Evolutionary conservation across 2,113 vertebrate genomes (phyloP), one percentile per base, ranked within the genome.

Genomic region (Neodon shergylaensis): DNA sequence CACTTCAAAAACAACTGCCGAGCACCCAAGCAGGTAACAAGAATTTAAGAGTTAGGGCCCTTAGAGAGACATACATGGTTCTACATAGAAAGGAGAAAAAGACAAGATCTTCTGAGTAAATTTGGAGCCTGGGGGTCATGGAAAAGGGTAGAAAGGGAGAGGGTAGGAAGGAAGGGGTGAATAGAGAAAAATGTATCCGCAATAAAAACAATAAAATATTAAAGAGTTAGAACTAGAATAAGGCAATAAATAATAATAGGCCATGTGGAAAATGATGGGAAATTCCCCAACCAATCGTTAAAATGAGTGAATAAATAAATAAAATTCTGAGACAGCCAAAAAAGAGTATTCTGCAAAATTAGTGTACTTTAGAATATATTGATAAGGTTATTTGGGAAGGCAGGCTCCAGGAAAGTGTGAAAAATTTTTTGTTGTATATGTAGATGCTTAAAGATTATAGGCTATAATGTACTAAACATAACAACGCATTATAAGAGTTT

Each of bases 1-100:
- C 66, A 66, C 52, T 4, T 10, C n/a, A 82, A 26, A 88, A 39
- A 52, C 61, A 82, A 94, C 85, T 76, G 24, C 28, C 95, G 31
- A 79, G 19, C 65, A 28, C 0, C 21, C 49, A 93, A 79, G 5
- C 31, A 93, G 74, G 61, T 92, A 93, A 78, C 10, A 90, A 96
- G 33, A 61, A 89, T 85, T 86, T 85, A 94, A 79, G 65, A 85
- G 63, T 91, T 92, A 66, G 31, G 54, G 54, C 54, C 17, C 54
- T 58, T 19, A 58, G 17, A 58, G 54, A 58, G 54, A 21, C 54
- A 58, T 58, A 58, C 54, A 58, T 58, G 54, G 54, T 58, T 58
- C 54, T 58, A 21, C 54, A 19, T 21, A 58, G 54, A 58, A 58
- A 58, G 17, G 17, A 58, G 17, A 58, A 58, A 19, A 21, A 1